phyloP scores from a whole-genome alignment of 2,797 vertebrate species.

The Manis pentadactyla region DNA sequence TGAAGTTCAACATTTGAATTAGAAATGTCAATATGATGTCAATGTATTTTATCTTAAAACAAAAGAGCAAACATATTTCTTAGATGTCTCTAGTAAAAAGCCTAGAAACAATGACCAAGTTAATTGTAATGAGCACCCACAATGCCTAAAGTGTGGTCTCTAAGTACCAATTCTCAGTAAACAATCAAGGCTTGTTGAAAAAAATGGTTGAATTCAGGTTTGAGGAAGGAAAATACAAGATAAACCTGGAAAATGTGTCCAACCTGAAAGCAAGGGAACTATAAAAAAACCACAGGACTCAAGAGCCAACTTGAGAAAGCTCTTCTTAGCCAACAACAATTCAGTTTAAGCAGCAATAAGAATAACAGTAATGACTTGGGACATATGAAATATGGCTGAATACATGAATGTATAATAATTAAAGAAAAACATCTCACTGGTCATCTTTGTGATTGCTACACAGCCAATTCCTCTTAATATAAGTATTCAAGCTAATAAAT shows the following conservation, averaged over 20 bases:
- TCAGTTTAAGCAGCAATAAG: not conserved
- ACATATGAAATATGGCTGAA: not conserved
- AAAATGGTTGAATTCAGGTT: not conserved
- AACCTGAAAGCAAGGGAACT: not conserved
- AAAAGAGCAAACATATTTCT: not conserved
- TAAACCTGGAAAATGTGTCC: not conserved
- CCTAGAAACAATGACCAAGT: not conserved
- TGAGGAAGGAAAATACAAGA: not conserved
- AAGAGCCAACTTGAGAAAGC: not conserved
- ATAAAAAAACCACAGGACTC: not conserved
- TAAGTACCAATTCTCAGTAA: not conserved
- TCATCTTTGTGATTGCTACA: not conserved
- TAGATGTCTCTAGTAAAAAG: constrained; percentile 23
- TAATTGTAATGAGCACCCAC: not conserved
- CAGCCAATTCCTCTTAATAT: not conserved
- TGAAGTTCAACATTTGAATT: constrained; percentile 38
- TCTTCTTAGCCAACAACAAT: not conserved
- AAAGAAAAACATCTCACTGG: not conserved
- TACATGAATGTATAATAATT: not conserved
- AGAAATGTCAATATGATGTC: not conserved
- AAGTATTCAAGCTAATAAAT: not conserved
- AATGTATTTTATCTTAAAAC: constrained; percentile 22
- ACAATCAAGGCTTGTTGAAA: not conserved
- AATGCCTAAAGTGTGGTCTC: not conserved
- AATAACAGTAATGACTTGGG: not conserved